Evolutionary conservation across 2,797 vertebrate species (phyloP), one percentile per base, ranked within the genome.

Genomic region (Craterocephalus amniculus): DNA sequence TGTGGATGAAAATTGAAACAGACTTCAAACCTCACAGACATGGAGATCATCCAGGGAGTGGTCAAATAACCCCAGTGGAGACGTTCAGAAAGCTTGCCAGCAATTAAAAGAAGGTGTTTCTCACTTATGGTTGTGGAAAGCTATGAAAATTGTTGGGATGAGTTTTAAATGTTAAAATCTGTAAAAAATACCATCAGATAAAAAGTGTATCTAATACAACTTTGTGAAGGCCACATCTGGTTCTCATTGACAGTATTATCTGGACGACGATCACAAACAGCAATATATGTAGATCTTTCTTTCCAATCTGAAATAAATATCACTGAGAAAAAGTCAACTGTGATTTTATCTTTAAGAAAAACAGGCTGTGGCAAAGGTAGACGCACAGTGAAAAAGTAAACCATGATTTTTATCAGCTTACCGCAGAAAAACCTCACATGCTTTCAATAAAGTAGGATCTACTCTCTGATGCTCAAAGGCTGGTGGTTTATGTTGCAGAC

Each of bases 311-410:
- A 54, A 60, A 65, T 36, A 67, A 63, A 82, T 49, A 62, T 29
- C 72, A 70, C 2, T 48, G 43, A 73, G 56, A 78, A 70, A 78
- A 78, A 78, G 64, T 71, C 76, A 73, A 27, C 7, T 55, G 54
- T 55, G 74, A 83, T 85, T 2, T 22, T 60, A 82, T 76, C 69
- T 52, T 52, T 52, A 14, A 52, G 26, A 40, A 52, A 27, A 22
- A 27, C 51, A 66, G 13, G 7, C 40, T 34, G 43, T 22, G 52
- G 6, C 56, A 29, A 29, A 52, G 1, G 27, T 13, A 57, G 32
- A 51, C 0, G 0, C 9, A 13, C 3, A 32, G 32, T 10, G 32
- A 78, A 76, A 77, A 77, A 65, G 67, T 78, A 73, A 76, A 11
- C 22, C 18, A 1, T 66, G 70, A 79, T 76, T 18, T 18, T 48